A percentile compares a stretch with the other conserved stretches of the same genome.
Conservation (phyloP, 2,888 invertebrate species). For the Catocala nupta region DNA sequence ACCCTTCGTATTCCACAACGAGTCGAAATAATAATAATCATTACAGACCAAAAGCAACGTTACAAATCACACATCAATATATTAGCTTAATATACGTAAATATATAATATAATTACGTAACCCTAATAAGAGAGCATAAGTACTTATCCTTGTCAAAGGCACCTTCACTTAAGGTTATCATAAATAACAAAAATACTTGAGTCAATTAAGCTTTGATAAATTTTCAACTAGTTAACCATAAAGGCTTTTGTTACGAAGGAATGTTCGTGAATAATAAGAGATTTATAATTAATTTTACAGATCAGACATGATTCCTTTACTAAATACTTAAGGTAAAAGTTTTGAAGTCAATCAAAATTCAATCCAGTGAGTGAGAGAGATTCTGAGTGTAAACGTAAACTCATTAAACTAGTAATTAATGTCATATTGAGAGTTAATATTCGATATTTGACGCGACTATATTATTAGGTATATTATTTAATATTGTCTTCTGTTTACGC, state of each 20-base stretch:
- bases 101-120: too few relatives aligned
- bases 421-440: too few relatives aligned
- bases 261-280: neutral
- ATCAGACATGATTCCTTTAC: neutral
- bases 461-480: too few relatives aligned
- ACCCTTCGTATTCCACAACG: too few relatives aligned
- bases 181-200: conserved; percentile 3
- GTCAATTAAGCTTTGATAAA: conserved; percentile 13
- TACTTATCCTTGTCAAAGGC: neutral
- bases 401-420: too few relatives aligned
- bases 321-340: neutral
- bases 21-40: too few relatives aligned
- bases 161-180: conserved; percentile 2
- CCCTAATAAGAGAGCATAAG: too few relatives aligned
- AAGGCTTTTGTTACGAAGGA: neutral
- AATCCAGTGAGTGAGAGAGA: neutral
- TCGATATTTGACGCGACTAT: too few relatives aligned
- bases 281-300: neutral
- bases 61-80: too few relatives aligned
- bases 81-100: too few relatives aligned
- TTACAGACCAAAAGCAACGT: too few relatives aligned
- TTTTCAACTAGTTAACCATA: neutral
- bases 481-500: too few relatives aligned
- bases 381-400: neutral
- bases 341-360: conserved; percentile 4